Percentiles rank a stretch among this genome's conserved stretches.
These are phyloP conservation scores for Microcebus jonahi DNA, from an alignment of 2,113 vertebrate genomes.

Conservation along the genomic window DNA sequence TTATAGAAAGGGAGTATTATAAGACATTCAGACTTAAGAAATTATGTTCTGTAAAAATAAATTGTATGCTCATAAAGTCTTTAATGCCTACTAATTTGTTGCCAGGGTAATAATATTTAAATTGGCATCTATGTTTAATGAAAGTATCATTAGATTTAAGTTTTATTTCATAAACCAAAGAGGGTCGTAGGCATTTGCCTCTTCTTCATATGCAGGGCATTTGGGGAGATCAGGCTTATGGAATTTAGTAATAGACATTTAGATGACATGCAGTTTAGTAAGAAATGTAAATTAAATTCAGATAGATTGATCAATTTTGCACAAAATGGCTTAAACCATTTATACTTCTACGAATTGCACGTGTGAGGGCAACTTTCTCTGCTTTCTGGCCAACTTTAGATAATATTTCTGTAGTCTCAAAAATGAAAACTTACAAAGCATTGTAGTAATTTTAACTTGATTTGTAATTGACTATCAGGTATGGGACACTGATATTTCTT, in stretches of 20 bases:
- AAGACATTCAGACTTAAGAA: neutral
- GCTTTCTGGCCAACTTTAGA: neutral
- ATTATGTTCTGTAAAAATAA: conserved; percentile 33
- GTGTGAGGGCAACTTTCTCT: neutral
- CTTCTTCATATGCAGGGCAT: neutral
- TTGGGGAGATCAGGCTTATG: neutral
- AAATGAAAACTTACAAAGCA: neutral
- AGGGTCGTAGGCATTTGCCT: neutral
- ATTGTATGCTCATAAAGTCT: neutral
- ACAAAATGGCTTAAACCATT: neutral
- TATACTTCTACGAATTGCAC: neutral
- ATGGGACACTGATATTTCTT: neutral
- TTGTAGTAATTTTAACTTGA: neutral
- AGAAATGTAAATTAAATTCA: conserved; percentile 27
- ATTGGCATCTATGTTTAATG: neutral
- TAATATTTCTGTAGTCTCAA: neutral
- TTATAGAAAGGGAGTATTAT: neutral
- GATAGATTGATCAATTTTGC: neutral
- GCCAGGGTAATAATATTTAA: conserved; percentile 43
- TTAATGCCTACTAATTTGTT: neutral
- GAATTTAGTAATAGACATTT: neutral
- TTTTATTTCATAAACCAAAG: neutral
- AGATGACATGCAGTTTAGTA: neutral
- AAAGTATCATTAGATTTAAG: neutral
- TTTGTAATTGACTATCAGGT: neutral